Evolutionary conservation across 2,888 invertebrate species (phyloP), one percentile per base, ranked within the genome.

Genomic region (Drosophila aldrichi): DNA sequence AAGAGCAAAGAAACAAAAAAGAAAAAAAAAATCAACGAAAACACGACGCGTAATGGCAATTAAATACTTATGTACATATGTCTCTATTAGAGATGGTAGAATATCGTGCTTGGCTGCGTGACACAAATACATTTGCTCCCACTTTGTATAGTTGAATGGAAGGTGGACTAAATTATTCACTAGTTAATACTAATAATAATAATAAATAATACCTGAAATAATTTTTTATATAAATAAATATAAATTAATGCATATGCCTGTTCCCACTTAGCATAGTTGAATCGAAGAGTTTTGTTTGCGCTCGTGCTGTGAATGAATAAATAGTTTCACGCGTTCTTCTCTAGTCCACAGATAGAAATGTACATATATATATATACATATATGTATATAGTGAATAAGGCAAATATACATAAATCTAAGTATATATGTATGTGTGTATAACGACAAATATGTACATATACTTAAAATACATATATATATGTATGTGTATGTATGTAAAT

Each of bases 21-120:
- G n/a, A 65, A 54, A 57, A 68, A 14, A 57, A 66, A 65, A 65
- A 69, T 41, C 51, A 56, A 70, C 58, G 61, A 70, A 74, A 77
- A 65, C 46, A 16, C 66, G 56, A 64, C 58, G 65, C 77, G 56
- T 66, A 75, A 78, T 71, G 63, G 63, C 75, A 77, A 77, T 77
- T 77, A 77, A 77, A 74, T 64, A 32, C 57, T 71, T 69, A 44
- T 48, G 38, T 38, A 52, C 22, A 22, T 38, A 52, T 72, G 41
- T 57, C 22, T 61, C 38, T 63, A 57, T 36, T 55, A 48, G 65
- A 36, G 66, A 14, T 48, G 66, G 10, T 3, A 32, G 1, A 9
- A 9, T 34, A 16, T 63, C 48, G 34, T 40, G 66, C 29, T 12
- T 32, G 12, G 29, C 7, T 32, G 29, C 32, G 32, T 32, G 52